Conservation (phyloP, 2,113 vertebrate genomes). For the Scophthalmus maximus region DNA sequence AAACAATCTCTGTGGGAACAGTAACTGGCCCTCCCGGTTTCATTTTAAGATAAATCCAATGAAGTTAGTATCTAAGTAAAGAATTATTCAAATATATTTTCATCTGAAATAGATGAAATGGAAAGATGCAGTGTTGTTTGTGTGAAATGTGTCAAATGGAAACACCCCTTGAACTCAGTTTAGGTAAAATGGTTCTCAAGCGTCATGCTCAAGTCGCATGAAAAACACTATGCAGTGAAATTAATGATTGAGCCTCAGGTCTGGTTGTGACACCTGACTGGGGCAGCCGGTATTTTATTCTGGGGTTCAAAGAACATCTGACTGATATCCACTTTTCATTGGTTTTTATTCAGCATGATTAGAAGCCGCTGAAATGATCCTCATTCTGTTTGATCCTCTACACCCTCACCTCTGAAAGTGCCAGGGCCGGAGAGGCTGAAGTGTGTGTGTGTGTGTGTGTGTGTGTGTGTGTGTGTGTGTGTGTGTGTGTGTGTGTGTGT, state of each 20-base stretch:
- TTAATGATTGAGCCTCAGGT: background rate
- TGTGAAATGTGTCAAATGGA: background rate
- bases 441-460: background rate
- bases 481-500: background rate
- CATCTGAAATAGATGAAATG: background rate
- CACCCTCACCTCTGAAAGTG: slow-evolving; percentile 20
- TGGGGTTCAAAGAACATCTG: slow-evolving; percentile 28
- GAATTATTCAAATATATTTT: background rate
- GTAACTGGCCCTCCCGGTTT: background rate
- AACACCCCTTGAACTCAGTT: background rate
- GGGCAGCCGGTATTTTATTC: slow-evolving; percentile 1
- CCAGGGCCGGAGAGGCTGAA: background rate
- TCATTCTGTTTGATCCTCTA: slow-evolving; percentile 44
- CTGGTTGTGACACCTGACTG: slow-evolving; percentile 8
- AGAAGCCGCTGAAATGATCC: slow-evolving; percentile 22
- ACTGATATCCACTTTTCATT: slow-evolving; percentile 13
- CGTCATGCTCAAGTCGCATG: background rate
- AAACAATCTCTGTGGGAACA: background rate
- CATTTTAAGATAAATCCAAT: background rate
- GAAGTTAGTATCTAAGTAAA: background rate
- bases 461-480: background rate
- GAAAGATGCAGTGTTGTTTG: background rate
- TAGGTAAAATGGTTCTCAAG: background rate
- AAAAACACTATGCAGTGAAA: background rate
- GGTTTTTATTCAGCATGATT: slow-evolving; percentile 21